Conservation (phyloP, 37 sponge, comb jelly and placozoan species). For the Ephydatia muelleri region DNA sequence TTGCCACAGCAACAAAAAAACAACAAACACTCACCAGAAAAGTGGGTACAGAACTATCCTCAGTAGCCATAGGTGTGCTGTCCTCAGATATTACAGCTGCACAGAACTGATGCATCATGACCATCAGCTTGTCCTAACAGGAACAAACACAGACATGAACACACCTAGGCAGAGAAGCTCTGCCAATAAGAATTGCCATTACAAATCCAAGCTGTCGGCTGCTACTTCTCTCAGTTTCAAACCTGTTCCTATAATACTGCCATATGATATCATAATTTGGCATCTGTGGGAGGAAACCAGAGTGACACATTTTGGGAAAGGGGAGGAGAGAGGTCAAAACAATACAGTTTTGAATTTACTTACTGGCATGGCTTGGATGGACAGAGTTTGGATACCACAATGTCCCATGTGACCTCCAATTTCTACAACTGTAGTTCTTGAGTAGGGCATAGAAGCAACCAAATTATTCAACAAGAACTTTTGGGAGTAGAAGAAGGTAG, state of each 20-base stretch:
- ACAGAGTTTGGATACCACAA: background rate
- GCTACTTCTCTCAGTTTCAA: background rate
- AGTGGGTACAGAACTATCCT: background rate
- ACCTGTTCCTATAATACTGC: constrained; percentile 14
- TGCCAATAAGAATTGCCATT: background rate
- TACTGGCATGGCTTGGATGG: no score
- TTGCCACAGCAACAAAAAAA: background rate
- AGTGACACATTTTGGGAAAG: no score
- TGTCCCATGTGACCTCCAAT: no score
- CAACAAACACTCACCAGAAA: background rate
- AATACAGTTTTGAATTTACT: no score
- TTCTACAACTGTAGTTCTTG: no score
- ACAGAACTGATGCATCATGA: constrained; percentile 48
- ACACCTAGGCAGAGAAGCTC: background rate
- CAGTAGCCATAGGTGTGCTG: background rate
- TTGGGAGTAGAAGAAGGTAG: background rate
- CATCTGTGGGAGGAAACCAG: background rate
- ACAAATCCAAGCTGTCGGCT: background rate
- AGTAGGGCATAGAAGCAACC: no score
- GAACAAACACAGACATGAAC: background rate
- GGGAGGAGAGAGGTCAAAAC: no score
- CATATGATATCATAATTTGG: constrained; percentile 31
- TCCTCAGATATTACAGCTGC: constrained; percentile 27
- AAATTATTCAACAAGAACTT: no score
- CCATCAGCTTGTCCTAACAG: constrained; percentile 24